Evolutionary conservation across 2,888 invertebrate genomes (phyloP).

Genomic region (Lampropteryx suffumata): DNA sequence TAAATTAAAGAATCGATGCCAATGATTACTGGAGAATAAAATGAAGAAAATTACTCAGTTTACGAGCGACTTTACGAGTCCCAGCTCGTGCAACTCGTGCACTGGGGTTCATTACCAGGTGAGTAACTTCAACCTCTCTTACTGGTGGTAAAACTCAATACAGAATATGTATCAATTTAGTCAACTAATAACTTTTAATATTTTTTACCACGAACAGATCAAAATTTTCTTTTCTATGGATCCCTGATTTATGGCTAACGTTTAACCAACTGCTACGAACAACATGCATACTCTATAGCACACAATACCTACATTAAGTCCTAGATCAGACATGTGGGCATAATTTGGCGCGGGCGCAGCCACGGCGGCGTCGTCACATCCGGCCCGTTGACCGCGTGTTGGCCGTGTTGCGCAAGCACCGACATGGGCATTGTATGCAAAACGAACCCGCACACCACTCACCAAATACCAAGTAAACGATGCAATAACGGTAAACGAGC

Average conservation of each 20-base stretch:
- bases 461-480: conserved; percentile 66
- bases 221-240: too few species aligned
- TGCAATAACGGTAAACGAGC: conserved; percentile 49
- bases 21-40: conserved; percentile 29
- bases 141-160: conserved; percentile 5
- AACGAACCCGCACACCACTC: conserved; percentile 53
- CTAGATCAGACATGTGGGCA: conserved; percentile 58
- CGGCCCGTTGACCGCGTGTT: conserved; percentile 69
- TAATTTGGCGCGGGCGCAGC: conserved; percentile 56
- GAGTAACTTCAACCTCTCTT: neutral
- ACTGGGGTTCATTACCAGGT: conserved; percentile 19
- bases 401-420: conserved; percentile 72
- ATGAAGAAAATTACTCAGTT: conserved; percentile 21
- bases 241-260: too few species aligned
- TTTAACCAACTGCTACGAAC: neutral
- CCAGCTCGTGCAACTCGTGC: conserved; percentile 18
- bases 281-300: too few species aligned
- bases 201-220: too few species aligned
- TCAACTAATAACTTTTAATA: too few species aligned
- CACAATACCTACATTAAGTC: conserved; percentile 16
- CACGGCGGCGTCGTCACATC: conserved; percentile 65
- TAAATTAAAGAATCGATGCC: conserved; percentile 36
- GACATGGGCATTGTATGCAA: conserved; percentile 80
- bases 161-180: neutral
- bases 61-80: conserved; percentile 23